Evolutionary conservation across 2,888 invertebrate species (phyloP), one percentile per base, ranked within the genome.

Genomic region (Tipula lateralis): DNA sequence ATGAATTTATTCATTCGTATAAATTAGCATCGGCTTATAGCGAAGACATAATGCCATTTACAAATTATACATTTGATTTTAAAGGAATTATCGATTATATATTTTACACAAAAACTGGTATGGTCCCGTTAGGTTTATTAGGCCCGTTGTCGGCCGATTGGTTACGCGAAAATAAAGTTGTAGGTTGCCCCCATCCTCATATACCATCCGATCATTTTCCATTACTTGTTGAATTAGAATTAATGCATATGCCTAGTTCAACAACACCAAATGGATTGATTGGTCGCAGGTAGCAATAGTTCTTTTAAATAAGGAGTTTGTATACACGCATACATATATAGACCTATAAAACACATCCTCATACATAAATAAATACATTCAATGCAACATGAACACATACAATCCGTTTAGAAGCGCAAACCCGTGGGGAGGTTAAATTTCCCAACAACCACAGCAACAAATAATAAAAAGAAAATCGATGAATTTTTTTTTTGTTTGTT

Each of bases 71-170:
- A 89, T 98, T 97, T 91, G 99, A 99, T 91, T 99, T 99, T 92
- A 98, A 99, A 91, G 99, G 99, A 87, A 97, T 99, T 90, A 99
- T 99, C 89, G 99, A 99, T 92, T 99, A 99, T 93, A 98, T 99
- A 91, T 99, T 99, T 93, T 98, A 97, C 91, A 97, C 98, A 87
- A 96, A 97, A 90, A 96, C 96, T 90, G 96, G 96, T 89, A 97
- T 99, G 96, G 96, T 96, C 88, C 96, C 98, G 30, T 92, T 99
- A 85, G 99, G 99, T 85, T 92, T 99, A 85, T 92, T 99, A 84
- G 99, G 99, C 0, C 97, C 99, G 0, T 92, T 99, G 85, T 98
- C 98, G 86, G 94, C 95, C 87, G 96, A 97, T 86, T 98, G 98
- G 98, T 93, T 97, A 90, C 93, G 95, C 87, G 97, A 97, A 88